These are phyloP conservation scores for Blera fallax DNA, from an alignment of 2,888 invertebrate species.

Conservation along the genomic window DNA sequence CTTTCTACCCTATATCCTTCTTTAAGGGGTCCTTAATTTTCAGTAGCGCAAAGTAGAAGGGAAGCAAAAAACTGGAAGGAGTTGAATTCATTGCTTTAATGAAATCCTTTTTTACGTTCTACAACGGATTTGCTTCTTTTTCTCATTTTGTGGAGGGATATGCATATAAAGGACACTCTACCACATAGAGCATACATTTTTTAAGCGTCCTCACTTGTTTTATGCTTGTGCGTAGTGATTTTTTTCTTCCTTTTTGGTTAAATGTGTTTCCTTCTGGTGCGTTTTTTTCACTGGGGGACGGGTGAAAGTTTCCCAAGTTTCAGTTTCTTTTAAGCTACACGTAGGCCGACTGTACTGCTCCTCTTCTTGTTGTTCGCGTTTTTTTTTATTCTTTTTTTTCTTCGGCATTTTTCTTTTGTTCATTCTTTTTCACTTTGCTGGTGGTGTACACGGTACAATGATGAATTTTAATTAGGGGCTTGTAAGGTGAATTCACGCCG, in stretches of 20 bases:
- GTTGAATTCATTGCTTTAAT: constrained; percentile 42
- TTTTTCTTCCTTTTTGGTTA: constrained; percentile 14
- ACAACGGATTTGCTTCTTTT: not conserved
- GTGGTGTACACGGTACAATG: not conserved
- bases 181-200: constrained; percentile 25
- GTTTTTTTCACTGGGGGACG: not conserved
- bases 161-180: constrained; percentile 44
- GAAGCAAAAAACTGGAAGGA: not conserved
- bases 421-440: not conserved
- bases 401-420: not conserved
- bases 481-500: constrained; percentile 22
- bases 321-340: not conserved
- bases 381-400: too few relatives aligned
- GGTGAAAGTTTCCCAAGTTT: not conserved
- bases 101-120: constrained; percentile 27
- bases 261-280: not conserved
- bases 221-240: constrained; percentile 39
- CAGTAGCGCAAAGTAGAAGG: not conserved
- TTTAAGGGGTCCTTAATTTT: constrained; percentile 26
- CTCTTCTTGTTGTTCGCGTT: not conserved
- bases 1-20: not conserved
- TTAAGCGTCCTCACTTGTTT: constrained; percentile 25
- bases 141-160: constrained; percentile 12
- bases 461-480: constrained; percentile 53
- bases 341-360: not conserved